Base-by-base conservation (phyloP, 2,113 vertebrate genomes). In the Brienomyrus brachyistius region DNA sequence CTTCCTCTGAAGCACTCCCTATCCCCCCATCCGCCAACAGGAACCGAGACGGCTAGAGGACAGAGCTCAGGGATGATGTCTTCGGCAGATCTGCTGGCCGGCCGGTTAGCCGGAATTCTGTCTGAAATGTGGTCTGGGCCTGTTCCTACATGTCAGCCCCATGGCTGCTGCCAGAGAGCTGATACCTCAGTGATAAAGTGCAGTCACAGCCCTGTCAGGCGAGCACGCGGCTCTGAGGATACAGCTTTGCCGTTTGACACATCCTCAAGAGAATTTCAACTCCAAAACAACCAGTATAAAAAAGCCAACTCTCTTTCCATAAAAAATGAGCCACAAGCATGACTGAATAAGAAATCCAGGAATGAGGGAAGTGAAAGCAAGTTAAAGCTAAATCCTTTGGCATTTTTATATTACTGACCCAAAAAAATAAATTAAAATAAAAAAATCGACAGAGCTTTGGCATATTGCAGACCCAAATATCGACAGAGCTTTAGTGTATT, bases 1-100 rank as follows among this genome's bases (percentile, higher is more conserved):
- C 51, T 92, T 90, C 89, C 54, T 62, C 89, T 54, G 80, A 92
- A 92, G 89, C 59, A 91, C 92, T 90, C 77, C 86, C 70, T 54
- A 88, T 56, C 89, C 89, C 88, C 66, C 31, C 31, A 51, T 50
- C 74, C 31, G 1, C 35, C 35, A 43, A 80, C 62, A 80, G 47
- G 80, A 10, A 56, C 87, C 89, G 92, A 92, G 90, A 89, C 23
- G 89, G 88, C 92, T 59, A 91, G 9, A 43, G 54, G 62, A 86
- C 51, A 86, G 74, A 86, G 88, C n/a, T 35, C 59, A 88, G 35
- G 88, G 89, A n/a, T 87, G 84, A 90, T 88, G 48, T 86, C 74
- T 62, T 85, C 51, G 82, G 87, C 90, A 90, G 89, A 89, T 86
- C 45, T 62, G 88, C 87, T 84, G 74, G 70, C 80, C 56, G 86